Percentiles rank a stretch among this genome's conserved stretches.
Evolutionary conservation across 2,888 invertebrate species (phyloP).

Genomic region (Lasioglossum lativentre): DNA sequence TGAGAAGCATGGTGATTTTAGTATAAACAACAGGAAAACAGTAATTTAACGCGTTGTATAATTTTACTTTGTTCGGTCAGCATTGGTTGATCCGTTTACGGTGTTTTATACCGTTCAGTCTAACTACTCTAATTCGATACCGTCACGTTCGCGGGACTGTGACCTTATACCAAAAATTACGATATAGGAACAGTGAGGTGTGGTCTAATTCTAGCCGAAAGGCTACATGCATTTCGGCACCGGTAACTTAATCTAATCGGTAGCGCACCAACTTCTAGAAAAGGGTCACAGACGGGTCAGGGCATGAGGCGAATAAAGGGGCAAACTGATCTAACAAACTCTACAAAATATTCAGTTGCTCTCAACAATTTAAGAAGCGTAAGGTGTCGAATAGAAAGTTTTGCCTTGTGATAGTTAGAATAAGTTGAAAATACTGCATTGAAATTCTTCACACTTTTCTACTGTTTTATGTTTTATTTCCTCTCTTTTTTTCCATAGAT

Average conservation of each 20-base stretch:
- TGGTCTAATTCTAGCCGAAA: slow-evolving; percentile 1
- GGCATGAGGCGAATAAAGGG: neutral
- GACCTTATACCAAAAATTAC: neutral
- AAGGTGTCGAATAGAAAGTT: neutral
- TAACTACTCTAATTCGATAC: neutral
- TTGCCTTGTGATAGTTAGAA: neutral
- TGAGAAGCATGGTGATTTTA: too few relatives aligned
- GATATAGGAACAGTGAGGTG: neutral
- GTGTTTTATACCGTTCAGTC: neutral
- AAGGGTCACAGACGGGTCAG: neutral
- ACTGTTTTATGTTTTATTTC: too few relatives aligned
- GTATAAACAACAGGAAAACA: neutral
- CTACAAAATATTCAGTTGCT: neutral
- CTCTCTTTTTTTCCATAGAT: too few relatives aligned
- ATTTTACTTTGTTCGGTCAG: neutral
- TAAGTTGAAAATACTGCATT: neutral
- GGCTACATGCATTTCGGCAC: neutral
- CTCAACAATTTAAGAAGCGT: neutral
- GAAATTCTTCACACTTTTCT: too few relatives aligned
- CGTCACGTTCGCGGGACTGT: neutral
- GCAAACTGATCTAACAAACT: neutral
- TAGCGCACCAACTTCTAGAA: neutral
- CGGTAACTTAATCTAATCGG: neutral
- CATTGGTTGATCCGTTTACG: neutral
- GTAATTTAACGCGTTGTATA: neutral